These are phyloP conservation scores for Ditylenchus weischeri DNA, from an alignment of 2,888 invertebrate species.

Conservation along the genomic window DNA sequence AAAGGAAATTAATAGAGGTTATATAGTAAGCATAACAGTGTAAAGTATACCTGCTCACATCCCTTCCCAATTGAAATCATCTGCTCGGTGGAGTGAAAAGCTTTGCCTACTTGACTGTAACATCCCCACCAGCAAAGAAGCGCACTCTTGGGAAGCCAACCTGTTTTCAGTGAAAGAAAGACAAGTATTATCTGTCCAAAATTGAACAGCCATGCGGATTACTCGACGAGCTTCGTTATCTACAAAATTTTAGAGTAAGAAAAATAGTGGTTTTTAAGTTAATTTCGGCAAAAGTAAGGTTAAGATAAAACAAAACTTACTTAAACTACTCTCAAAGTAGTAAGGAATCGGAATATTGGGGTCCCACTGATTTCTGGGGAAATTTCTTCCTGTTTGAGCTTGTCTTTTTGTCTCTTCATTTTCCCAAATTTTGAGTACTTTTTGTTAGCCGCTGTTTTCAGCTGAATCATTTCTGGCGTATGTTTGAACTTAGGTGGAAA, in stretches of 20 bases:
- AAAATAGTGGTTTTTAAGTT: background rate
- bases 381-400: constrained; percentile 32
- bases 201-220: constrained; percentile 37
- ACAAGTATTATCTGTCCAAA: constrained; percentile 51
- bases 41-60: constrained; percentile 43
- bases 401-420: constrained; percentile 20
- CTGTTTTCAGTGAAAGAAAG: constrained; percentile 45
- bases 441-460: background rate
- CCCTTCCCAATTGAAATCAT: constrained; percentile 52
- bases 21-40: background rate
- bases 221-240: constrained; percentile 23
- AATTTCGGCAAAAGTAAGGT: background rate
- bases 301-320: constrained; percentile 6
- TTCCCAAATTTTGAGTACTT: constrained; percentile 6
- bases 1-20: constrained; percentile 2
- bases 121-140: constrained; percentile 49
- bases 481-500: constrained; percentile 10
- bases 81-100: constrained; percentile 38
- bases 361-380: constrained; percentile 34
- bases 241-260: background rate
- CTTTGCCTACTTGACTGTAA: constrained; percentile 49
- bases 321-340: constrained; percentile 25
- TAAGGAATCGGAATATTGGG: constrained; percentile 24
- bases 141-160: constrained; percentile 33
- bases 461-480: background rate